Base-by-base conservation (phyloP, 2,113 vertebrate genomes). In the Pseudonaja textilis region DNA sequence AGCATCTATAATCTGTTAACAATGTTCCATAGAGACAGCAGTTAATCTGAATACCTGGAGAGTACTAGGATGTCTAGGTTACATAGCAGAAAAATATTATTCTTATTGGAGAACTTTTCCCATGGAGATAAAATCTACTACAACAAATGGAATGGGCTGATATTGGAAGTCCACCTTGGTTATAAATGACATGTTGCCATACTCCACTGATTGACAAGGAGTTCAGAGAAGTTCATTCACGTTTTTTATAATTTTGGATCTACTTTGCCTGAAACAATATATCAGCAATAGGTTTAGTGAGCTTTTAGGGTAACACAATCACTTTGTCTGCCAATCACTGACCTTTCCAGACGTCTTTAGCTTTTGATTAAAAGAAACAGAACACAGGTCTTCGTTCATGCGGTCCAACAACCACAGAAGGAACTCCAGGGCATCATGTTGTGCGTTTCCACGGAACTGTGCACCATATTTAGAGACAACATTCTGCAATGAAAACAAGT, bases 361-460 rank as follows among this genome's bases (percentile, higher is more conserved):
- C 92, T 97, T 98, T 45, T 95, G 97, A 86, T 96, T 96, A 0
- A 94, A 94, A 85, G 97, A 97, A 0, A 96, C 96, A 0, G 97
- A 93, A 5, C 98, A 98, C 96, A 98, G 97, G 92, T 99, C 99
- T 96, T 99, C 98, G 0, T 99, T 98, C 95, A 99, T 98, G 42
- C 98, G 96, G 92, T 99, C 99, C 97, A 99, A 96, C 90, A 99
- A 96, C 99, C 99, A 99, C 89, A 99, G 98, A 90, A 99, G 98
- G 96, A 99, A 99, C 96, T 99, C 99, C 42, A 99, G 97, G 91
- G 99, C 99, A 0, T 99, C 99, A 0, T 99, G 99, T 94, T 99
- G 99, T 4, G 98, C 98, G 23, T 99, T 99, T 69, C 99, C 99
- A 42, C 98, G 98, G 95, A 99, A 99, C 97, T 99, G 99, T 5